Conservation (phyloP, 2,888 invertebrate species). For the Hecatera dysodea region DNA sequence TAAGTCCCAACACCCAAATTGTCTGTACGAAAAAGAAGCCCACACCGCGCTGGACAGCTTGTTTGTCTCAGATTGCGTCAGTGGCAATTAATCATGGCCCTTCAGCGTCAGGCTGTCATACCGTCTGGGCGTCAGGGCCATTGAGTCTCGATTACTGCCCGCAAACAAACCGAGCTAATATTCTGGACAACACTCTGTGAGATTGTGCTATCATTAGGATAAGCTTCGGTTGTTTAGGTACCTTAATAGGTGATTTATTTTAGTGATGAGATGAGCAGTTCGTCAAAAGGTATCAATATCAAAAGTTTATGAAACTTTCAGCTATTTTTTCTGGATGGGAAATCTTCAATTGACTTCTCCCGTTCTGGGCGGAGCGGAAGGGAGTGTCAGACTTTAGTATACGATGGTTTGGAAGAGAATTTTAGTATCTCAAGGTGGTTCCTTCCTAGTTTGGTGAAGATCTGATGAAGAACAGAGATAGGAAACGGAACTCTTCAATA, state of each 20-base stretch:
- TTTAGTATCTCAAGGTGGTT: too few species aligned
- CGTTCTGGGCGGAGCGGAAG: too few species aligned
- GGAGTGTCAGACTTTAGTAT: too few species aligned
- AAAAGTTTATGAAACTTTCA: too few species aligned
- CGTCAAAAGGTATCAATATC: too few species aligned
- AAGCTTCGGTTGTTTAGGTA: background rate
- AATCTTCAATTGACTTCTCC: too few species aligned
- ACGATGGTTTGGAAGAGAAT: too few species aligned
- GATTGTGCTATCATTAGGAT: conserved; percentile 12
- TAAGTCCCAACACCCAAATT: conserved; percentile 31
- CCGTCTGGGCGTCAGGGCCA: conserved; percentile 69
- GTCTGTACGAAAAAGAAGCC: conserved; percentile 3
- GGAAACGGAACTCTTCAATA: too few species aligned
- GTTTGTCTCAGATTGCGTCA: conserved; percentile 65
- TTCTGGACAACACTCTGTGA: conserved; percentile 23
- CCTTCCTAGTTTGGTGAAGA: too few species aligned
- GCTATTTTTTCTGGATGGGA: too few species aligned
- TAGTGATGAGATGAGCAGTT: too few species aligned
- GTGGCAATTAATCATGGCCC: conserved; percentile 73
- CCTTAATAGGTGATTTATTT: background rate
- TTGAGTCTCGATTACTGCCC: conserved; percentile 78
- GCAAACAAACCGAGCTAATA: conserved; percentile 62
- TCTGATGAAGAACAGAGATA: too few species aligned
- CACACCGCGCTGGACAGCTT: conserved; percentile 20
- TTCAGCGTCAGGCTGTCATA: conserved; percentile 64